Evolutionary conservation across 2,113 vertebrate genomes (phyloP), one percentile per base, ranked within the genome.

Genomic region (Xyliphius kryptos): DNA sequence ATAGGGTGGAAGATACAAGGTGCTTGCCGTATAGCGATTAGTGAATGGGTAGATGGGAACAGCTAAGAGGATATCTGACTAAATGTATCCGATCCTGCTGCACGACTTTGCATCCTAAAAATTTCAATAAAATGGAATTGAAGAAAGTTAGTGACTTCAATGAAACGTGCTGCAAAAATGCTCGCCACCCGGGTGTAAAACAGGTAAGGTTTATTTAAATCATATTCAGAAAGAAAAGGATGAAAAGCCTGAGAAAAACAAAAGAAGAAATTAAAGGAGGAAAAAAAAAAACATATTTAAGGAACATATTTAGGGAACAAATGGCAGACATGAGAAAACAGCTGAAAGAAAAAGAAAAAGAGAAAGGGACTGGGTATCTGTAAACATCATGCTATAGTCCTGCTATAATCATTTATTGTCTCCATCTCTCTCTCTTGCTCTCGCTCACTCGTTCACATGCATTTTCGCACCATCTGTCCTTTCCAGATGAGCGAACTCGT

Each of bases 371-470:
- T 32, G 26, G 26, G 26, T 10, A 14, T 57, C 17, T 41, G 15
- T 20, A 41, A 13, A 13, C 10, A 13, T 14, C 21, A 21, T 43
- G 21, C 11, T 57, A 19, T 44, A 44, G 22, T 22, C 56, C 22
- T 69, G 37, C 51, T 58, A 63, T 59, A 9, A 54, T 72, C 68
- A 47, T 70, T 32, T 36, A 26, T 50, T 26, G 11, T 26, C 13
- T 61, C 9, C 22, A 40, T 48, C 16, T 32, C 64, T 37, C n/a
- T 57, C 14, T 56, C 47, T 52, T 19, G 38, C 17, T 41, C 52
- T 19, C 13, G 15, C 38, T 50, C 16, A 15, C 20, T 60, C 56
- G 22, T 57, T 26, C 59, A 32, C 55, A 32, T 32, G 15, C 26
- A 17, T 50, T 67, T 57, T 49, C 53, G 47, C 43, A 43, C 43